phyloP scores from a whole-genome alignment of 2,113 vertebrate species.

The Thryonomys swinderianus region DNA sequence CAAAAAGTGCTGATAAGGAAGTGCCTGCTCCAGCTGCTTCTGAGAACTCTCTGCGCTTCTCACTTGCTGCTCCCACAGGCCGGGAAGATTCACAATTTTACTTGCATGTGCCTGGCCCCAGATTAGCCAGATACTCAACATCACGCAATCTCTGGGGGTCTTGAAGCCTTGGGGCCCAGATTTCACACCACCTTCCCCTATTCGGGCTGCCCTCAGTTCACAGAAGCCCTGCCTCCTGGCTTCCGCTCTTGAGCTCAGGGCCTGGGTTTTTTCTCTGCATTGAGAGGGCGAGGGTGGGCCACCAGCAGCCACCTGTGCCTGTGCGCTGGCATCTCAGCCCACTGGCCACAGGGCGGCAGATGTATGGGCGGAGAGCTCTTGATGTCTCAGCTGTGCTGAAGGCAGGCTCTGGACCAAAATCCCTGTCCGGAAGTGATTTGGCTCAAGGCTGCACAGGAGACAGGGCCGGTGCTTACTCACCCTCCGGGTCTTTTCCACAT shows the following conservation, averaged over 20 bases:
- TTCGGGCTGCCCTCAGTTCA: accelerated
- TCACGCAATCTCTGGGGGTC: background rate
- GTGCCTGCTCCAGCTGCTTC: slow-evolving; percentile 56
- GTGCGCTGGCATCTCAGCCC: background rate
- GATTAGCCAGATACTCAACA: slow-evolving; percentile 27
- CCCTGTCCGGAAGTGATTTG: background rate
- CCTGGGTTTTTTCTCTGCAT: background rate
- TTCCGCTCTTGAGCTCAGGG: background rate
- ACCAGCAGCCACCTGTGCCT: background rate
- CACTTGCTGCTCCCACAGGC: background rate
- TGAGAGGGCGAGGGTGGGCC: accelerated
- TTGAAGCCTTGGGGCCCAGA: background rate
- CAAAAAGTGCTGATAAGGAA: slow-evolving; percentile 44
- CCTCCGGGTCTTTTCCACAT: slow-evolving; percentile 96
- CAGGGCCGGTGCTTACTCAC: slow-evolving; percentile 83
- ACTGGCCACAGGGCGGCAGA: background rate
- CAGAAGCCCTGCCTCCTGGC: background rate
- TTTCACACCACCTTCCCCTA: background rate
- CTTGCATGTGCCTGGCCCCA: background rate
- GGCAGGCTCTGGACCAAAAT: background rate
- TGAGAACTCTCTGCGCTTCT: slow-evolving; percentile 60
- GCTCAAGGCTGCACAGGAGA: background rate
- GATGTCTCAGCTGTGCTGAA: accelerated
- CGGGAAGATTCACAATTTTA: background rate
- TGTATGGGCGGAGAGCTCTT: too few species aligned